Evolutionary conservation across 1,140 invertebrate genomes (phyloP).

Genomic region (Pachypeltis micranthus): DNA sequence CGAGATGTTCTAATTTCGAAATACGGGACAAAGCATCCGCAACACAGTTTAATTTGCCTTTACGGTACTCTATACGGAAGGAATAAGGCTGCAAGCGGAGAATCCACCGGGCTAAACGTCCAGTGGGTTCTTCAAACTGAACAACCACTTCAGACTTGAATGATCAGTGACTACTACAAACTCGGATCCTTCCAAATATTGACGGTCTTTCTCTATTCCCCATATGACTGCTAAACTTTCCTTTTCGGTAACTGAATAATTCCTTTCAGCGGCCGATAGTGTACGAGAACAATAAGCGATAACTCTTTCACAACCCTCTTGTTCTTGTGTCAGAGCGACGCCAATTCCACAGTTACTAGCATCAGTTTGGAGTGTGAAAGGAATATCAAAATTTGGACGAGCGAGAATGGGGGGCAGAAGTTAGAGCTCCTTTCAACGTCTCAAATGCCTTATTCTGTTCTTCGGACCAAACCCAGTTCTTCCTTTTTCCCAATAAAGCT

Average conservation of each 20-base stretch:
- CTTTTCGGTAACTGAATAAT: conserved; percentile 36
- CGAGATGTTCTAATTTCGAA: background rate
- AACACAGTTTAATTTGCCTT: too few species aligned
- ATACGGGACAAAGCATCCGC: too few species aligned
- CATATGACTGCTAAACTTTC: conserved; percentile 36
- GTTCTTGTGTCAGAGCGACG: conserved; percentile 27
- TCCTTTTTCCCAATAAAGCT: conserved; percentile 26
- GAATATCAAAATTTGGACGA: conserved; percentile 27
- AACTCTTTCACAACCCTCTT: conserved; percentile 25
- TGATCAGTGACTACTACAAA: conserved; percentile 37
- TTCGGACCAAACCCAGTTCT: conserved; percentile 20
- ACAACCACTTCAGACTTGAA: conserved; percentile 37
- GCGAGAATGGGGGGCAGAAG: conserved; percentile 18
- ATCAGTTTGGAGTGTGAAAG: conserved; percentile 29
- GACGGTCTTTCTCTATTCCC: conserved; percentile 33
- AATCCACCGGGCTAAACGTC: conserved; percentile 32
- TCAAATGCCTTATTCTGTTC: conserved; percentile 23
- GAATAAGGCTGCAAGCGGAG: conserved; percentile 27
- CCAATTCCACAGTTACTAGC: conserved; percentile 29
- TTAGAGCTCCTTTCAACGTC: conserved; percentile 25
- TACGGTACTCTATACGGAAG: background rate
- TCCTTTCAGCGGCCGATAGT: conserved; percentile 32
- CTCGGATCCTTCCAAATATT: conserved; percentile 28
- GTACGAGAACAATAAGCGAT: conserved; percentile 36
- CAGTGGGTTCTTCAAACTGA: conserved; percentile 33